Percentiles rank a stretch among this genome's conserved stretches.
phyloP scores from a whole-genome alignment of 1,140 invertebrate genomes.

The Trichoplusia ni region DNA sequence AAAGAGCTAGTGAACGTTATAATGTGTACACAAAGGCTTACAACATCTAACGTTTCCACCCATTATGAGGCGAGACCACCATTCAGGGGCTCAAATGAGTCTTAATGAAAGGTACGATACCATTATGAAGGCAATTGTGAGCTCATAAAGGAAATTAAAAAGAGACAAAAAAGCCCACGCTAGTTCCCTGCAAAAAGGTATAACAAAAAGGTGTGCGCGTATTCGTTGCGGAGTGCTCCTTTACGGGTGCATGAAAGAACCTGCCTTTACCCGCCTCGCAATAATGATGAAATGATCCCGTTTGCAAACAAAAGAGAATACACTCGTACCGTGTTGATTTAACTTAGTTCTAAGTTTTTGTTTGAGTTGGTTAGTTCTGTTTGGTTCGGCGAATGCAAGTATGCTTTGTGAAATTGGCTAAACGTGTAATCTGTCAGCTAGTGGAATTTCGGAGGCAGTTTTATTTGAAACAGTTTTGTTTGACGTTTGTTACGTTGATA shows the following conservation, averaged over 20 bases:
- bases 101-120: constrained; percentile 76
- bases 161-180: constrained; percentile 57
- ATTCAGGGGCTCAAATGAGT: constrained; percentile 72
- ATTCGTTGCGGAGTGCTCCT: constrained; percentile 16
- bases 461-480: no score
- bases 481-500: no score
- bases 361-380: no score
- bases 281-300: constrained; percentile 20
- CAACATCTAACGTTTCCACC: constrained; percentile 67
- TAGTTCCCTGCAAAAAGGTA: constrained; percentile 43
- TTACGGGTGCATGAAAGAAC: constrained; percentile 13
- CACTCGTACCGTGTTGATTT: no score
- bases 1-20: constrained; percentile 54
- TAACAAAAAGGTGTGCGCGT: constrained; percentile 37
- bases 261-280: constrained; percentile 5
- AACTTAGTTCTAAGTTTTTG: no score
- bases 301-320: constrained; percentile 3
- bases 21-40: constrained; percentile 70
- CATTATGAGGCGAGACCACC: constrained; percentile 68
- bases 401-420: no score
- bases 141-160: constrained; percentile 76
- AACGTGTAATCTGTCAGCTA: no score
- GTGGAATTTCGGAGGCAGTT: no score
- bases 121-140: constrained; percentile 74
- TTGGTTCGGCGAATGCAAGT: no score